Base-by-base conservation (phyloP, 2,888 invertebrate genomes). In the Eristalis tenax region DNA sequence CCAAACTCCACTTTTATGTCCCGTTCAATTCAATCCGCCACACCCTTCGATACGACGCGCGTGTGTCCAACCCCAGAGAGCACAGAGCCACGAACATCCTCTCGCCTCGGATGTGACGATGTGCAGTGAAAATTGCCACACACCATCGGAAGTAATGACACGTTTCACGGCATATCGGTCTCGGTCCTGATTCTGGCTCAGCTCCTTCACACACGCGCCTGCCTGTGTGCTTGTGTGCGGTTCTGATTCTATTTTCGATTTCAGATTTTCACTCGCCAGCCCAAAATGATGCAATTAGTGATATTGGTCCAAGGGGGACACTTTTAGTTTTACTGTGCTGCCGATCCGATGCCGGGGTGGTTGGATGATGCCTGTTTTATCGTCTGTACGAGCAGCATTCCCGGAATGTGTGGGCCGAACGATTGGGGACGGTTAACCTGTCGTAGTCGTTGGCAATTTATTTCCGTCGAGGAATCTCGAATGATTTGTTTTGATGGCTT, bases 291-390 rank as follows among this genome's bases (percentile, higher is more conserved):
- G 87, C 87, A 87, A 87, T 87, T 87, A 87, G 87, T 83, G 79
- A 87, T 87, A 87, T 87, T 87, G 87, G 87, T 87, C 87, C 87
- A 73, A 80, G 71, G 87, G 87, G 87, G 83, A 87, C 83, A 87
- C 87, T 87, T 87, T 83, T 79, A 87, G 83, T 87, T 87, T 83
- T 80, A 75, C 32, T 83, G 64, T 59, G 63, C 40, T 59, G 63
- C 32, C 64, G 50, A 64, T 22, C 18, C 35, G 74, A 28, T 77
- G 73, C 38, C 38, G 38, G 38, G 38, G 38, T 38, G 38, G 38
- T 38, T 38, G 38, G 38, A 40, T 43, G 59, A 28, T 64, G 64
- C 70, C 32, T 26, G 56, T 56, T 83, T 73, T 38, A 68, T 50
- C 56, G 65, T 63, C 71, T 70, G 23, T 61, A 3, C 56, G 59